Conservation (phyloP, 2,113 vertebrate genomes). For the Lepisosteus oculatus region DNA sequence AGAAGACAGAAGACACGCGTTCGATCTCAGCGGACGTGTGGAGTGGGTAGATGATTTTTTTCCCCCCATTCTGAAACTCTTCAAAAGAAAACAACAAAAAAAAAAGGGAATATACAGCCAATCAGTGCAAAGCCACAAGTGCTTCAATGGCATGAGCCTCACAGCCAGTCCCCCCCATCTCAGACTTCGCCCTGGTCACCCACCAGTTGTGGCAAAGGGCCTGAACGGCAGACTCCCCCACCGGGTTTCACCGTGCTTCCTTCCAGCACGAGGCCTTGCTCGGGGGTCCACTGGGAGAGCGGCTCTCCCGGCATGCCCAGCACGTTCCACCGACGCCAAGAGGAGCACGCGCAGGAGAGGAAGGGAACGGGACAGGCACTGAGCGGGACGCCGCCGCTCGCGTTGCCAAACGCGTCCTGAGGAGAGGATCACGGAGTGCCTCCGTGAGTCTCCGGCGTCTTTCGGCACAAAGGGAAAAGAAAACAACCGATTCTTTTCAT, state of each 20-base stretch:
- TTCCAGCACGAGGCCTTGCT: neutral
- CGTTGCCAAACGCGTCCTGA: slow-evolving; percentile 29
- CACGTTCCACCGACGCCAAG: neutral
- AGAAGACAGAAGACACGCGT: too few relatives aligned
- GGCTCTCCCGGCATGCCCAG: too few relatives aligned
- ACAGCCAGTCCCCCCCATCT: too few relatives aligned
- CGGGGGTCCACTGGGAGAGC: neutral
- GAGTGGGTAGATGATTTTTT: too few relatives aligned
- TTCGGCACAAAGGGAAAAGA: slow-evolving; percentile 33
- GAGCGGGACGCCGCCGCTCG: neutral
- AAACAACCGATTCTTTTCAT: neutral
- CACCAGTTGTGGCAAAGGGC: slow-evolving; percentile 4
- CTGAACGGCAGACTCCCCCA: neutral
- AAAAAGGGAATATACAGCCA: too few relatives aligned
- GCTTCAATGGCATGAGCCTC: too few relatives aligned
- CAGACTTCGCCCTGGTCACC: neutral
- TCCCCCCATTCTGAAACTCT: too few relatives aligned
- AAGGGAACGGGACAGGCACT: neutral
- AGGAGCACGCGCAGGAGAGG: too few relatives aligned
- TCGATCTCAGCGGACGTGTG: too few relatives aligned
- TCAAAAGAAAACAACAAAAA: too few relatives aligned
- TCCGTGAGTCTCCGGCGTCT: slow-evolving; percentile 31
- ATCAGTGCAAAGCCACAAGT: too few relatives aligned
- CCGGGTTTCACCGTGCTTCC: neutral
- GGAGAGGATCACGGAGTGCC: slow-evolving; percentile 46